Conservation (phyloP, 2,797 vertebrate species). For the Arctocebus calabarensis region DNA sequence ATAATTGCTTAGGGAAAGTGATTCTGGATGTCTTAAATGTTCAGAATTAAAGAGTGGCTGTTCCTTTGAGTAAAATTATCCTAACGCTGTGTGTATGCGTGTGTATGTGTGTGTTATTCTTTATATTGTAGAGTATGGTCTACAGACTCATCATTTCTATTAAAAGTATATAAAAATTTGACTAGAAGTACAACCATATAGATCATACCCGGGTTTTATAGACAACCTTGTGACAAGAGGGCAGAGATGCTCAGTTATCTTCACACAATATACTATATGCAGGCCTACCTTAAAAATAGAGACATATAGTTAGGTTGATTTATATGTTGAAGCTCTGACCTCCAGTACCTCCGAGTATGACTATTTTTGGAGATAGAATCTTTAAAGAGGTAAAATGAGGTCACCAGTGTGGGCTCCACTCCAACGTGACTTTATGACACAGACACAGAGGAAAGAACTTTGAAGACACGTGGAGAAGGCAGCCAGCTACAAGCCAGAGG, state of each 20-base stretch:
- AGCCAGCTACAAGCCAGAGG: neutral
- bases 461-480: neutral
- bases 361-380: neutral
- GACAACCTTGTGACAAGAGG: neutral
- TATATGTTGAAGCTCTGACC: neutral
- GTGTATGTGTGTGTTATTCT: constrained; percentile 72
- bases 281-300: neutral
- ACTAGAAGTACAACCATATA: constrained; percentile 70
- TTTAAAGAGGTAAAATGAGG: neutral
- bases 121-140: constrained; percentile 83
- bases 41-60: constrained; percentile 86
- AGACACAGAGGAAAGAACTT: neutral
- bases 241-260: neutral
- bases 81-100: constrained; percentile 63
- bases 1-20: constrained; percentile 89
- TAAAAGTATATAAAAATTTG: constrained; percentile 84
- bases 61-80: constrained; percentile 86
- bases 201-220: constrained; percentile 74
- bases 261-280: too few species aligned
- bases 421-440: neutral
- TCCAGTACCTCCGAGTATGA: neutral
- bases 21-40: constrained; percentile 88
- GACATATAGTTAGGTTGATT: neutral
- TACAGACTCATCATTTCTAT: constrained; percentile 82
- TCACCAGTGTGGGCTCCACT: neutral